Conservation (phyloP, 2,113 vertebrate species). For the Apistogramma diplotaenia region DNA sequence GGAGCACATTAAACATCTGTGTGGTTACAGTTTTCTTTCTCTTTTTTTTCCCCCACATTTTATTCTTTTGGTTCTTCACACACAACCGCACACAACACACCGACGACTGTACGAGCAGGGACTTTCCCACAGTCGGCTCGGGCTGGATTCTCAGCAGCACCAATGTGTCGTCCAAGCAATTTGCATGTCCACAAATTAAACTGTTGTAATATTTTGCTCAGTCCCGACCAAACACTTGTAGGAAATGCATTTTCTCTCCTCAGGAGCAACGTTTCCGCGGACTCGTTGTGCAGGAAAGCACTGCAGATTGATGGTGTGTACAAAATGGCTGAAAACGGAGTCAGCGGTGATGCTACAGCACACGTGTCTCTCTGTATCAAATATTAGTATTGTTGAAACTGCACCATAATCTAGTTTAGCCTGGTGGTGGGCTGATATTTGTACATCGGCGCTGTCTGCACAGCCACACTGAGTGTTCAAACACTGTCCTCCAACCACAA, state of each 20-base stretch:
- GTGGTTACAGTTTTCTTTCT: slow-evolving; percentile 32
- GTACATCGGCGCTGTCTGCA: slow-evolving; percentile 37
- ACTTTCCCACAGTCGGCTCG: not conserved
- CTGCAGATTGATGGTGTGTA: slow-evolving; percentile 6
- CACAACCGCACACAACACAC: slow-evolving; percentile 12
- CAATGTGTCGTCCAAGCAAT: not conserved
- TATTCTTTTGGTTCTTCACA: slow-evolving; percentile 38
- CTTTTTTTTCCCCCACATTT: slow-evolving; percentile 21
- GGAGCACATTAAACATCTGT: slow-evolving; percentile 74
- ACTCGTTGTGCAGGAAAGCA: slow-evolving; percentile 5
- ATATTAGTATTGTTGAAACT: slow-evolving; percentile 56
- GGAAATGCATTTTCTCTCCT: not conserved
- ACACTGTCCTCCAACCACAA: slow-evolving; percentile 52
- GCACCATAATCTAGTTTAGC: slow-evolving; percentile 48
- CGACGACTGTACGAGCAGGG: not conserved
- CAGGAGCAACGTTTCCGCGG: not conserved
- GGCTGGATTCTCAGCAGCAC: not conserved
- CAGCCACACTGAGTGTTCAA: slow-evolving; percentile 52
- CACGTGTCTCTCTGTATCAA: slow-evolving; percentile 45
- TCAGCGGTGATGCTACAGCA: slow-evolving; percentile 18
- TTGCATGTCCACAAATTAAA: not conserved
- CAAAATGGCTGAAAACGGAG: slow-evolving; percentile 44
- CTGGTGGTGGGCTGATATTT: slow-evolving; percentile 57
- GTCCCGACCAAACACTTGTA: not conserved
- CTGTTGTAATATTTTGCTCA: not conserved